Percentiles rank a stretch among this genome's conserved stretches.
These are phyloP conservation scores for Drosophila tropicalis DNA, from an alignment of 1,140 invertebrate genomes.

Conservation along the genomic window DNA sequence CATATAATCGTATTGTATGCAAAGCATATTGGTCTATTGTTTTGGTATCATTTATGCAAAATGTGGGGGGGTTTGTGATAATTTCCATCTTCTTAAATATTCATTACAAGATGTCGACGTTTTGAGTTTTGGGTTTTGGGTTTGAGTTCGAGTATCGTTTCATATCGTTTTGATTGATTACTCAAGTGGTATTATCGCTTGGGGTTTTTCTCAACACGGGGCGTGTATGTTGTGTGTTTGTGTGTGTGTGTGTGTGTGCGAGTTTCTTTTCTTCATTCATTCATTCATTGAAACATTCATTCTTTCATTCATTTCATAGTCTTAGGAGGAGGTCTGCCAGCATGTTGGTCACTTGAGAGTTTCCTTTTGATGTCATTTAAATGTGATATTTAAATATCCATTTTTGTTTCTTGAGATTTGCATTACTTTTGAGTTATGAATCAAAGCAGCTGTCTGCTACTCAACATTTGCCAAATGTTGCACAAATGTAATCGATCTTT, in stretches of 20 bases:
- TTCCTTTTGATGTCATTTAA: slow-evolving; percentile 68
- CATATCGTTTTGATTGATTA: slow-evolving; percentile 79
- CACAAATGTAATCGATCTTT: slow-evolving; percentile 69
- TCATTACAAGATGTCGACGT: slow-evolving; percentile 68
- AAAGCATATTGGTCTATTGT: slow-evolving; percentile 76
- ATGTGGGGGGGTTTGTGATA: slow-evolving; percentile 68
- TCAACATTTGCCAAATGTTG: slow-evolving; percentile 37
- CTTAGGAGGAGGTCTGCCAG: slow-evolving; percentile 48
- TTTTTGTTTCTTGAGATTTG: slow-evolving; percentile 16
- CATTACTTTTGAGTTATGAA: slow-evolving; percentile 30
- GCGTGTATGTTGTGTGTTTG: slow-evolving; percentile 41
- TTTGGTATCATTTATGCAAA: slow-evolving; percentile 76
- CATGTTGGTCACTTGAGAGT: slow-evolving; percentile 79
- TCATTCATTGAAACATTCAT: slow-evolving; percentile 16
- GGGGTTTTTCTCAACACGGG: slow-evolving; percentile 33
- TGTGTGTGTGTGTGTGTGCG: neutral
- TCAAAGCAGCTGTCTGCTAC: slow-evolving; percentile 26
- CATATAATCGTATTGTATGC: slow-evolving; percentile 71
- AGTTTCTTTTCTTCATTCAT: slow-evolving; percentile 26
- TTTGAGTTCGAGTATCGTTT: slow-evolving; percentile 37
- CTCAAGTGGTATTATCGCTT: slow-evolving; percentile 76
- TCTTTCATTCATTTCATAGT: slow-evolving; percentile 17
- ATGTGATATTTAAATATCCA: slow-evolving; percentile 19
- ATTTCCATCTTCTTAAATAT: slow-evolving; percentile 77
- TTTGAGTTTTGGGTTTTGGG: slow-evolving; percentile 14